These are phyloP conservation scores for Itoplectis maculator DNA, from an alignment of 2,888 invertebrate genomes.

Conservation along the genomic window DNA sequence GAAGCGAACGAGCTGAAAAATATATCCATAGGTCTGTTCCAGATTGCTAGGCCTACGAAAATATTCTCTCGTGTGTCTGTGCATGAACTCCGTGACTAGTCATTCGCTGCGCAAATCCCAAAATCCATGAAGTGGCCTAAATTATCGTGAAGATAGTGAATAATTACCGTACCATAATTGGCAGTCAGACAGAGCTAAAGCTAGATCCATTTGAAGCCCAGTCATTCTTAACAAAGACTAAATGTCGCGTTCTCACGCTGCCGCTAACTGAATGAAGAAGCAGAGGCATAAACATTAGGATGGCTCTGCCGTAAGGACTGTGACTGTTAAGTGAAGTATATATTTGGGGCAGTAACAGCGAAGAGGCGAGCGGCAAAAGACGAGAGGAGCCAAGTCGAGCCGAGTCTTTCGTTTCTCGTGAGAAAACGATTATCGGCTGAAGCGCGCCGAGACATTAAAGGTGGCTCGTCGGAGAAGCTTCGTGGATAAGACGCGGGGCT, in stretches of 20 bases:
- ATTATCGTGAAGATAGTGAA: not conserved
- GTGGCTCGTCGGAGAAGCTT: constrained; percentile 20
- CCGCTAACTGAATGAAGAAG: constrained; percentile 40
- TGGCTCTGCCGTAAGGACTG: constrained; percentile 41
- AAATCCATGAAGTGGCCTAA: no score
- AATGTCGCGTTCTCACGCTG: constrained; percentile 13
- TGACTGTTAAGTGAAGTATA: constrained; percentile 64
- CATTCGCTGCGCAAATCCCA: no score
- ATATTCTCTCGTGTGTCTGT: not conserved
- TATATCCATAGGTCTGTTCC: not conserved
- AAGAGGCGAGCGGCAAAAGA: constrained; percentile 58
- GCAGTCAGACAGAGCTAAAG: not conserved
- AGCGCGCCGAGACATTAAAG: constrained; percentile 55
- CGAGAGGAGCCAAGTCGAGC: constrained; percentile 21
- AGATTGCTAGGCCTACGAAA: not conserved
- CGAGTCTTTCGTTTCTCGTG: constrained; percentile 45
- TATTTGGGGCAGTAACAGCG: constrained; percentile 65
- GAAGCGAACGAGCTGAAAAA: not conserved
- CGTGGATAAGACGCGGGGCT: constrained; percentile 41
- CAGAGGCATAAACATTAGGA: constrained; percentile 41
- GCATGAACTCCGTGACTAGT: not conserved
- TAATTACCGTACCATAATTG: not conserved
- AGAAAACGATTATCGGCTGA: constrained; percentile 65
- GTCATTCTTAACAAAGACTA: constrained; percentile 10
- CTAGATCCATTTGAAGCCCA: not conserved